Evolutionary conservation across 2,797 vertebrate genomes (phyloP).

Genomic region (Sebastes trivittatus): DNA sequence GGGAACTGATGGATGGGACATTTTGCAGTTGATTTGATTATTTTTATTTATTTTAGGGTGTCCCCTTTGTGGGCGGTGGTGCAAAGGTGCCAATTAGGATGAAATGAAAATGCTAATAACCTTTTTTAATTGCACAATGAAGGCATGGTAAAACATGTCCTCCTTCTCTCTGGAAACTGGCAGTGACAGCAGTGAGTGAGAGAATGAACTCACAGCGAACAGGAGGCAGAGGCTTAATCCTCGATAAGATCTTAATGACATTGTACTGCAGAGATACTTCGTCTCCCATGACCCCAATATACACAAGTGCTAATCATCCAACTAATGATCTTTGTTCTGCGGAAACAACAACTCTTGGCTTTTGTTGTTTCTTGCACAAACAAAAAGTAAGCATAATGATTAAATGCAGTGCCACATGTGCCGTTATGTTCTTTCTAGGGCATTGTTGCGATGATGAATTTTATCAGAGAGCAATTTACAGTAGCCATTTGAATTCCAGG

Average conservation of each 20-base stretch:
- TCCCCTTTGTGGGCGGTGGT: background rate
- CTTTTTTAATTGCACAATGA: constrained; percentile 25
- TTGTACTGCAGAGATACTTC: constrained; percentile 64
- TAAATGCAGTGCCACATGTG: constrained; percentile 8
- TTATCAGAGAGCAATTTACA: constrained; percentile 44
- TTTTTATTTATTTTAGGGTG: constrained; percentile 8
- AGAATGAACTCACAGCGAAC: constrained; percentile 44
- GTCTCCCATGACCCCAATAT: constrained; percentile 62
- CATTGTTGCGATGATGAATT: constrained; percentile 37
- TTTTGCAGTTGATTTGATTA: background rate
- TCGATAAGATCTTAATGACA: constrained; percentile 79
- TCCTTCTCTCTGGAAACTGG: constrained; percentile 24
- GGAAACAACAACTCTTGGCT: constrained; percentile 53
- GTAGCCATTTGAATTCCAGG: constrained; percentile 23
- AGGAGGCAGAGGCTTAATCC: constrained; percentile 60
- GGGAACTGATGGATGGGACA: background rate
- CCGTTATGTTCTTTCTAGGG: constrained; percentile 6
- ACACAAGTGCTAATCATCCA: constrained; percentile 69
- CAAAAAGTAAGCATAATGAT: constrained; percentile 19
- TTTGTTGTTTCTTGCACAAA: constrained; percentile 42
- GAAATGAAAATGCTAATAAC: constrained; percentile 9
- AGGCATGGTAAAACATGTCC: background rate
- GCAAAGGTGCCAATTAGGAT: background rate
- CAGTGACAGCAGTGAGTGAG: constrained; percentile 44
- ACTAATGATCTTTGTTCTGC: constrained; percentile 74